Evolutionary conservation across 2,888 invertebrate species (phyloP).

Genomic region (Dione juno): DNA sequence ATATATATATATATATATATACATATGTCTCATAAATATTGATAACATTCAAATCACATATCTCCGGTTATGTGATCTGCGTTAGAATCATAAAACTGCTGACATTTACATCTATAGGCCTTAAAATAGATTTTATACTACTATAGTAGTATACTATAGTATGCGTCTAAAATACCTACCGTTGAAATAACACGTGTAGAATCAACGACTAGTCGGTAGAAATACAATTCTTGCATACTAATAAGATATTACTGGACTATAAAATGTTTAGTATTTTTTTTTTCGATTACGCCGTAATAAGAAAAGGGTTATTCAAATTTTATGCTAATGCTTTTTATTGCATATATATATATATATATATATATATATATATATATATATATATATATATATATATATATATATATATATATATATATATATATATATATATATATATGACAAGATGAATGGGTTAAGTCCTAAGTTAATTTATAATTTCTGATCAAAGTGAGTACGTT

Average conservation of each 20-base stretch:
- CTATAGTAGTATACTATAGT: neutral
- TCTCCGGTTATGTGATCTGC: constrained; percentile 8
- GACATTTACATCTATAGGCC: constrained; percentile 41
- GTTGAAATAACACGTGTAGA: constrained; percentile 20
- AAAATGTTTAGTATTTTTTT: neutral
- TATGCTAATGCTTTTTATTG: neutral
- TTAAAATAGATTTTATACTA: constrained; percentile 36
- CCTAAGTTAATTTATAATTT: neutral
- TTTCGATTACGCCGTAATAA: neutral
- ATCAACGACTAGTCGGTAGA: neutral
- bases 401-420: no score
- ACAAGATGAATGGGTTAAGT: neutral
- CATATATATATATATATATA: no score
- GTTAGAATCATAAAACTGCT: constrained; percentile 38
- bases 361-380: no score
- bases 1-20: neutral
- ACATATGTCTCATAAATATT: neutral
- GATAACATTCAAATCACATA: constrained; percentile 21
- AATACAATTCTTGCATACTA: constrained; percentile 17
- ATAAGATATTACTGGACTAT: neutral
- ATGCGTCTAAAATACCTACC: constrained; percentile 7
- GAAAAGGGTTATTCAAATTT: neutral
- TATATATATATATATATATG: no score
- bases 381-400: no score
- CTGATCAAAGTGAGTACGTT: constrained; percentile 57